Base-by-base conservation (phyloP, 2,888 invertebrate species). In the Dicycla oo region DNA sequence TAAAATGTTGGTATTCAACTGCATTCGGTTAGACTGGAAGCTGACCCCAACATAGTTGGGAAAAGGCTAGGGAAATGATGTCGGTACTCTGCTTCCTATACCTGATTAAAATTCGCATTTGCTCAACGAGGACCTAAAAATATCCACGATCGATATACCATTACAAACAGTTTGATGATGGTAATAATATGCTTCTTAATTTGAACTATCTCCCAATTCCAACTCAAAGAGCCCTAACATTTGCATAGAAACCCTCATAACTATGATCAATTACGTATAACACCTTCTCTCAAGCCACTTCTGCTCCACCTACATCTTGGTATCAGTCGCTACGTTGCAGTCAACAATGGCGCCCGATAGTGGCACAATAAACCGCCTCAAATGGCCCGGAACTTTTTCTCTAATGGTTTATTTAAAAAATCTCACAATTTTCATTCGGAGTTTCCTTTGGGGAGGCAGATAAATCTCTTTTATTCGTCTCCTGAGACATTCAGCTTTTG, bases 391-490 rank as follows among this genome's bases (percentile, higher is more conserved):
- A 95, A 95, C 95, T 95, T 95, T 95, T 95, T 94, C 94, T 94
- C 91, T 94, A 94, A 94, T 94, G 94, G 93, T 95, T 95, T 95
- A 94, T 95, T 95, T 95, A 94, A 94, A 94, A 93, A 95, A 95
- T 94, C 93, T 92, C 91, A 93, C 93, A 94, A 92, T 95, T 95
- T 94, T 94, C 94, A 94, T 94, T 94, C 91, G 89, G 91, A 93
- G 91, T 94, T 93, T 93, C 92, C 93, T 94, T 93, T 90, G 88
- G 90, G 90, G 89, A 86, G 87, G 84, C 87, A 84, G 78, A 94
- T 95, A 95, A 95, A 95, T 94, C 94, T 93, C 83, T 89, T 95
- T 95, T 95, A 95, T 95, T 91, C 89, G 87, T 88, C 92, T 90
- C 88, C 90, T 87, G 92, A 91, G 94, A 94, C 94, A 92, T 94